These are phyloP conservation scores for Nezara viridula DNA, from an alignment of 2,888 invertebrate genomes.

Conservation along the genomic window DNA sequence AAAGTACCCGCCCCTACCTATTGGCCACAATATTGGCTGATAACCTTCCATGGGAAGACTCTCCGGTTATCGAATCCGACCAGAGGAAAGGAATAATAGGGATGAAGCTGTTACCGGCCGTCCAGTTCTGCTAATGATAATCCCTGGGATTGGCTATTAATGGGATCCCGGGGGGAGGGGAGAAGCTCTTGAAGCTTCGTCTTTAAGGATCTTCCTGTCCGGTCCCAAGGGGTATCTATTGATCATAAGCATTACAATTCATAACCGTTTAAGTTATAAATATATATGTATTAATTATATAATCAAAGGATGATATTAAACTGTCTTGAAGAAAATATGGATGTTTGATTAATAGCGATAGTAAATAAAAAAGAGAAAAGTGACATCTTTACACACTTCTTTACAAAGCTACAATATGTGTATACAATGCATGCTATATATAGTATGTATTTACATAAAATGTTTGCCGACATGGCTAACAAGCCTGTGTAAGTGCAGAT, in stretches of 20 bases:
- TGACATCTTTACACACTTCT: too few species aligned
- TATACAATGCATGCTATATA: too few species aligned
- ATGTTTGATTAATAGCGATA: too few species aligned
- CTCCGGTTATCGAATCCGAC: background rate
- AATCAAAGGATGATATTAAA: background rate
- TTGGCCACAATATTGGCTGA: background rate
- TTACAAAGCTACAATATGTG: too few species aligned
- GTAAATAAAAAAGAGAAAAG: too few species aligned
- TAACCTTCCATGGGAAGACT: background rate
- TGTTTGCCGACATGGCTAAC: too few species aligned
- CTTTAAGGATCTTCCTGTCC: background rate
- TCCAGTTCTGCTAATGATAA: background rate
- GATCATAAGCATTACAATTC: background rate
- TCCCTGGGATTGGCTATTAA: constrained; percentile 22
- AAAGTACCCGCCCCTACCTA: background rate
- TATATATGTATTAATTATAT: background rate
- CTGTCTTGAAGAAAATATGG: too few species aligned
- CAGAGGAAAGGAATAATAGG: background rate
- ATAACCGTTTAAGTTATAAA: background rate
- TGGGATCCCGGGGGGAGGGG: background rate
- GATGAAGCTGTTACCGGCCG: background rate
- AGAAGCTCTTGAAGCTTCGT: too few species aligned
- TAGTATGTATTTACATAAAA: too few species aligned
- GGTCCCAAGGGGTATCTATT: background rate
- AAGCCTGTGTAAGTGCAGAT: too few species aligned